Conservation (phyloP, 2,797 vertebrate genomes). For the Triplophysa yarkandensis region DNA sequence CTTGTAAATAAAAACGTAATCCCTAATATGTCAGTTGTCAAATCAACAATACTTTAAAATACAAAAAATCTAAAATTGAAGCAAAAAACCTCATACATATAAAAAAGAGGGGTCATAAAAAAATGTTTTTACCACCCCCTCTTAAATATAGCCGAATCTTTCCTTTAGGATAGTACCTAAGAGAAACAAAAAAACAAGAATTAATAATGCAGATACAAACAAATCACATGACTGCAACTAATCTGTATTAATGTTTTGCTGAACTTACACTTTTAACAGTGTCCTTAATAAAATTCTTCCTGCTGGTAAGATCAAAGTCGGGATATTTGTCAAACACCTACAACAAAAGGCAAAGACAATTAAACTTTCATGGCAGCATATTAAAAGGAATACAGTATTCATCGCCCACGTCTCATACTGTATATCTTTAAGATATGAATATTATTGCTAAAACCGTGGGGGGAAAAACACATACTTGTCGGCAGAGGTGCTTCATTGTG, state of each 20-base stretch:
- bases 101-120: slow-evolving; percentile 29
- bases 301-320: slow-evolving; percentile 84
- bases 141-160: slow-evolving; percentile 36
- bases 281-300: slow-evolving; percentile 91
- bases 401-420: too few species aligned
- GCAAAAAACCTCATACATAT: slow-evolving; percentile 5
- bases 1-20: neutral
- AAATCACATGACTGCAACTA: neutral
- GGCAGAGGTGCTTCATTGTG: slow-evolving; percentile 97
- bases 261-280: slow-evolving; percentile 89
- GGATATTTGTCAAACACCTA: slow-evolving; percentile 93
- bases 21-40: neutral
- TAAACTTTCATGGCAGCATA: neutral
- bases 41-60: neutral
- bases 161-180: slow-evolving; percentile 50
- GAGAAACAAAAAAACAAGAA: neutral
- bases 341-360: slow-evolving; percentile 62
- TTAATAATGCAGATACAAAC: neutral
- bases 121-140: slow-evolving; percentile 19
- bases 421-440: too few species aligned
- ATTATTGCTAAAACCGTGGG: too few species aligned
- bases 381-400: neutral
- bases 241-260: neutral
- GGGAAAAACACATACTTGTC: slow-evolving; percentile 79
- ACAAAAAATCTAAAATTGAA: neutral